Evolutionary conservation across 2,888 invertebrate genomes (phyloP), one percentile per base, ranked within the genome.

Genomic region (Drosophila kuntzei): DNA sequence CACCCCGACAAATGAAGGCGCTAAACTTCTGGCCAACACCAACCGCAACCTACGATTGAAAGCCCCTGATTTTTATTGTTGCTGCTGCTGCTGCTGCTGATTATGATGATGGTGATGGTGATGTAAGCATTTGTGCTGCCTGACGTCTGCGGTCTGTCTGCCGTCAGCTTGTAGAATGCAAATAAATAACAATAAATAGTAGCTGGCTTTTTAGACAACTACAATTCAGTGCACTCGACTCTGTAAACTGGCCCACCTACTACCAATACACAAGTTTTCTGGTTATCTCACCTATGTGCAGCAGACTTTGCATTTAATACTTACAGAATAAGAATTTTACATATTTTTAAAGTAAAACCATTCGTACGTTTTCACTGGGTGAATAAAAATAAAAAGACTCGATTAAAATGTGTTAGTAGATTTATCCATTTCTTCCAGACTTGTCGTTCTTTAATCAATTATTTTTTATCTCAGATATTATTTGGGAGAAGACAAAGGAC

Each of bases 231-330:
- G 34, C 43, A 29, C 36, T 34, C 47, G 14, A 32, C 20, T 66
- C 39, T 66, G 50, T 72, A 74, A 87, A 84, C 83, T 84, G 61
- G 83, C 84, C 87, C 83, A 84, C 83, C 87, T 60, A 87, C 83
- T 44, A 54, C 59, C 53, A 47, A 50, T 41, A 63, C 53, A 60
- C 51, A 39, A 68, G 58, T 59, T 65, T 36, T 66, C 70, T 18
- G 53, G 41, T 53, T 61, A 41, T 51, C 61, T 59, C 59, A 50
- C 43, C 43, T 46, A 37, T 29, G 36, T 80, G 72, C 66, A 67
- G 34, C 16, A 32, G n/a, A 54, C 32, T 43, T 54, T 14, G 22
- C 43, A 34, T 25, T 16, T 9, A 18, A 20, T 54, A 27, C 41
- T 39, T 9, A 41, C 29, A 32, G 43, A 43, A 16, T 43, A 34